These are phyloP conservation scores for Pimephales promelas DNA, from an alignment of 2,113 vertebrate genomes.

Conservation along the genomic window DNA sequence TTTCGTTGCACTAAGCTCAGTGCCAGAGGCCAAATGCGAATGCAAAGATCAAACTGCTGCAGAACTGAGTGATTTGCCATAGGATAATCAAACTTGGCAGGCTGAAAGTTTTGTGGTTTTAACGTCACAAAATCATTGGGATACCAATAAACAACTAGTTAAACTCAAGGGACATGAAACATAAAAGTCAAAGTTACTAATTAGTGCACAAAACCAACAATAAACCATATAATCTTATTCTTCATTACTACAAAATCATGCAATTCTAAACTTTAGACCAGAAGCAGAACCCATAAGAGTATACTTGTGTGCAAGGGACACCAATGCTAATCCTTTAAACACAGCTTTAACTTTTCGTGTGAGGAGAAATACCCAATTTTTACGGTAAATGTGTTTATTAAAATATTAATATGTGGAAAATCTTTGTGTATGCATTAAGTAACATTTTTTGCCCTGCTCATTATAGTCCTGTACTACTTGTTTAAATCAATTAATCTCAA, in stretches of 20 bases:
- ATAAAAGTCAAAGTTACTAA: neutral
- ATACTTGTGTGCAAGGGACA: too few species aligned
- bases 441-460: neutral
- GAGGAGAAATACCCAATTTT: neutral
- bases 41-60: neutral
- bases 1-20: neutral
- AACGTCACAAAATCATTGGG: neutral
- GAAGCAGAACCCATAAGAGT: too few species aligned
- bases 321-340: neutral
- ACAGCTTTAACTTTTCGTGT: neutral
- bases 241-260: neutral
- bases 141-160: neutral
- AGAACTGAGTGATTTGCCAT: neutral
- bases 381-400: neutral
- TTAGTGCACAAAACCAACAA: neutral
- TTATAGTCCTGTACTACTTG: neutral
- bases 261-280: neutral
- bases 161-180: slow-evolving; percentile 2
- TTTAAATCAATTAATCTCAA: neutral
- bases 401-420: neutral
- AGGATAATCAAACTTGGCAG: slow-evolving; percentile 1
- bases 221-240: neutral
- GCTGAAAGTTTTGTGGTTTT: neutral
- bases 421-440: neutral
- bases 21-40: neutral